These are phyloP conservation scores for Alentia gelatinosa DNA, from an alignment of 2,888 invertebrate genomes.

Conservation along the genomic window DNA sequence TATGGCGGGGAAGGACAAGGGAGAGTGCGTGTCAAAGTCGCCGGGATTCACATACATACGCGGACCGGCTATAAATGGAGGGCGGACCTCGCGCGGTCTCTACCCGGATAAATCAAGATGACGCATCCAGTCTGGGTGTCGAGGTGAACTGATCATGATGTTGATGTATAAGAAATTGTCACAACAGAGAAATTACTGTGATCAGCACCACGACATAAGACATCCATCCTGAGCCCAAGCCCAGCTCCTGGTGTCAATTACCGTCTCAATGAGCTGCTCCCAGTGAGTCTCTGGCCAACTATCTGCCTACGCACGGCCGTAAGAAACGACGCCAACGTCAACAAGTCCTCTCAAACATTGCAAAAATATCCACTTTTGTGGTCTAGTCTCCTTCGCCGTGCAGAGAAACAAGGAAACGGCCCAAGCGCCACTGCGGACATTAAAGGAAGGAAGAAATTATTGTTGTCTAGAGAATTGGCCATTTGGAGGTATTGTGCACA, in stretches of 20 bases:
- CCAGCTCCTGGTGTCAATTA: not conserved
- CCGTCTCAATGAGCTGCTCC: not conserved
- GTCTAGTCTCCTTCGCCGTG: not conserved
- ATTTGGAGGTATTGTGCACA: not conserved
- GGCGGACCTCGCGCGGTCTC: not conserved
- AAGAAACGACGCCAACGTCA: not conserved
- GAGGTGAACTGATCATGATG: conserved; percentile 17
- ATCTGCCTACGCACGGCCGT: not conserved
- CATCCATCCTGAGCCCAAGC: not conserved
- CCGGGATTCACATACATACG: not conserved
- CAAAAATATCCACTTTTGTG: not conserved
- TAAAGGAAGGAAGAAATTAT: not conserved
- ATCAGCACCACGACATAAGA: not conserved
- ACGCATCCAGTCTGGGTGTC: conserved; percentile 10
- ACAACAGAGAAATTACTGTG: not conserved
- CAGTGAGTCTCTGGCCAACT: not conserved
- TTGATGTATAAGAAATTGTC: conserved; percentile 9
- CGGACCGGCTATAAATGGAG: not conserved
- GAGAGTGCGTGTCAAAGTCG: too few relatives aligned
- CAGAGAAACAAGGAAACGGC: not conserved
- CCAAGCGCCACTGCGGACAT: not conserved
- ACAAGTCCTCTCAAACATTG: not conserved
- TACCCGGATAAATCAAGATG: conserved; percentile 15
- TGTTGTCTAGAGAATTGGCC: conserved; percentile 9
- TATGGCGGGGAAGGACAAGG: too few relatives aligned